Evolutionary conservation across 2,113 vertebrate genomes (phyloP), one percentile per base, ranked within the genome.

Genomic region (Oreochromis spilurus): DNA sequence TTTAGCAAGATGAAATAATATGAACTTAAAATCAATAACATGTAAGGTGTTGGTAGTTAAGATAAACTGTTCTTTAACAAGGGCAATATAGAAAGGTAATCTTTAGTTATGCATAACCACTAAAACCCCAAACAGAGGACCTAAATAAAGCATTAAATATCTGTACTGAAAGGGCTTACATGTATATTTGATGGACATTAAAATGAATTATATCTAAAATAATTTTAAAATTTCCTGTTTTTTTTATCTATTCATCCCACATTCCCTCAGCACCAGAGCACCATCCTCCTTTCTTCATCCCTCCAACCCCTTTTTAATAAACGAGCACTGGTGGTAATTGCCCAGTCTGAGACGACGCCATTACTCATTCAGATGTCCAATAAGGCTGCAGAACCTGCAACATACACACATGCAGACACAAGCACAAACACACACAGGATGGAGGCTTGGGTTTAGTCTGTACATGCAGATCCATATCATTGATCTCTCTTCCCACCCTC

Each of bases 281-380:
- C 91, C 90, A 79, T 85, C 88, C 86, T 92, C 85, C 90, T 86
- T 84, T 89, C 84, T 88, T 80, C 88, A 83, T 91, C 89, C 87
- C 88, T 91, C 89, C 90, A 91, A 88, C 90, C 86, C 83, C 88
- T 90, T 92, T 93, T 95, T 95, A 95, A 96, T 95, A 96, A 96
- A 96, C 87, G 93, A 96, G 95, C 91, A 52, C 90, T 88, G 91
- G 90, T 93, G 93, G 95, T 96, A 96, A 96, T 96, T 96, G 95
- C 93, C 88, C 89, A 91, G 88, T 94, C 94, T 94, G 94, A 88
- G 94, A 96, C 90, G 88, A 93, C 86, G 93, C 93, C 95, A 96
- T 96, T 94, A 95, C 92, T 97, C 96, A 96, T 95, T 95, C 94
- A 88, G 95, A 95, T 95, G 93, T 96, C 92, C 95, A 95, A 96